These are phyloP conservation scores for Pachycephala philippinensis DNA, from an alignment of 2,113 vertebrate genomes.

Conservation along the genomic window DNA sequence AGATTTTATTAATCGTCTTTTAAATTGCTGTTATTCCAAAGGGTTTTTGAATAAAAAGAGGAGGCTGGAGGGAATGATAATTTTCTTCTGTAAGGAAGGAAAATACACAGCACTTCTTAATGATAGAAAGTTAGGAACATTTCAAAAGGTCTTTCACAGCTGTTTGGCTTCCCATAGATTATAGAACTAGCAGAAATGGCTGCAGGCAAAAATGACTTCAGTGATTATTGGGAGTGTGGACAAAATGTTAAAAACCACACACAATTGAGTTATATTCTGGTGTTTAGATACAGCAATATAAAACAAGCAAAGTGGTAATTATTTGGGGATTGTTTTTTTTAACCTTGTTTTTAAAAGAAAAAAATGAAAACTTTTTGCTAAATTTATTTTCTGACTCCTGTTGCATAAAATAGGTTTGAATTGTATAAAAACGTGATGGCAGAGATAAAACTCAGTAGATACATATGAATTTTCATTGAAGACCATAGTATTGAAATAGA, in stretches of 20 bases:
- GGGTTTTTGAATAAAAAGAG: background rate
- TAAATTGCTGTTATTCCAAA: background rate
- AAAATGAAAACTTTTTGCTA: background rate
- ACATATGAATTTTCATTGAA: background rate
- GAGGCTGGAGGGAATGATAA: background rate
- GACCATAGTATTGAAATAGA: background rate
- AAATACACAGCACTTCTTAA: background rate
- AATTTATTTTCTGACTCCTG: background rate
- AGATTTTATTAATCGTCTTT: background rate
- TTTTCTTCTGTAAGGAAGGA: background rate
- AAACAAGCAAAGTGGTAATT: background rate
- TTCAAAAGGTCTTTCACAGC: background rate
- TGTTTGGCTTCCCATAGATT: background rate
- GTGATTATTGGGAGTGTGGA: background rate
- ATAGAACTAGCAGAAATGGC: background rate
- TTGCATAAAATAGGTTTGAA: background rate
- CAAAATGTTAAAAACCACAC: background rate
- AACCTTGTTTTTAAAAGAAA: background rate
- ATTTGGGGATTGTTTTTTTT: background rate
- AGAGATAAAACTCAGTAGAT: background rate
- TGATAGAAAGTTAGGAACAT: background rate
- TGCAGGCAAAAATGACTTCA: background rate
- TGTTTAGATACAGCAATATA: background rate
- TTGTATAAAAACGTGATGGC: background rate
- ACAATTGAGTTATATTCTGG: background rate